Conservation (phyloP, 2,113 vertebrate genomes). For the Hypomesus transpacificus region DNA sequence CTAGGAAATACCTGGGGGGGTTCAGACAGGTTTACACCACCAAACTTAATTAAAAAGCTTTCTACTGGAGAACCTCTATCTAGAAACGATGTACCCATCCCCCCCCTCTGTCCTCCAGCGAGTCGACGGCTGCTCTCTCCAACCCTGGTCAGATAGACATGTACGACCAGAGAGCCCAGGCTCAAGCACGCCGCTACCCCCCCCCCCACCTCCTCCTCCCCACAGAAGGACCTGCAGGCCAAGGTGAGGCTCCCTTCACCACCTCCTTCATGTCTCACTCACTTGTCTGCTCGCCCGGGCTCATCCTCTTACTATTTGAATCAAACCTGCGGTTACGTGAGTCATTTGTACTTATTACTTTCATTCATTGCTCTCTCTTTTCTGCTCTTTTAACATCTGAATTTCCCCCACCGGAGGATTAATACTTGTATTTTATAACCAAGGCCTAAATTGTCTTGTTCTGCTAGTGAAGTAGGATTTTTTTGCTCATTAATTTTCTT, state of each 20-base stretch:
- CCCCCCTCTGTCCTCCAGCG: slow-evolving; percentile 67
- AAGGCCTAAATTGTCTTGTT: background rate
- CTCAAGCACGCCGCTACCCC: slow-evolving; percentile 87
- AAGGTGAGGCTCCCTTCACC: slow-evolving; percentile 73
- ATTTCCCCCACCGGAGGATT: background rate
- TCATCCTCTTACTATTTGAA: too few relatives aligned
- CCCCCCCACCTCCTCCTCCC: slow-evolving; percentile 86
- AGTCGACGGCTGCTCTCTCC: slow-evolving; percentile 83
- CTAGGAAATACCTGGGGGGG: too few relatives aligned
- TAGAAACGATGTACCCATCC: background rate
- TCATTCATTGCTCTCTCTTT: background rate
- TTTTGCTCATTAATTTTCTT: too few relatives aligned
- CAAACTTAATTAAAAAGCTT: too few relatives aligned
- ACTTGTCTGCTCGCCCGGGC: too few relatives aligned
- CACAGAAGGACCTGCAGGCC: slow-evolving; percentile 92
- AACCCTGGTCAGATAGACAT: slow-evolving; percentile 86
- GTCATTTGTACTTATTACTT: background rate
- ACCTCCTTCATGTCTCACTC: too few relatives aligned
- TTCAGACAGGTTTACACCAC: too few relatives aligned
- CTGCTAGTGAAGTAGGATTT: too few relatives aligned
- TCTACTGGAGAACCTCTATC: background rate
- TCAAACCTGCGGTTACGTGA: background rate
- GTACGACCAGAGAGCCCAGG: slow-evolving; percentile 91
- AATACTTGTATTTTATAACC: background rate
- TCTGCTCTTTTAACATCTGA: background rate